Evolutionary conservation across 2,113 vertebrate species (phyloP).

Genomic region (Zosterops pallidus): DNA sequence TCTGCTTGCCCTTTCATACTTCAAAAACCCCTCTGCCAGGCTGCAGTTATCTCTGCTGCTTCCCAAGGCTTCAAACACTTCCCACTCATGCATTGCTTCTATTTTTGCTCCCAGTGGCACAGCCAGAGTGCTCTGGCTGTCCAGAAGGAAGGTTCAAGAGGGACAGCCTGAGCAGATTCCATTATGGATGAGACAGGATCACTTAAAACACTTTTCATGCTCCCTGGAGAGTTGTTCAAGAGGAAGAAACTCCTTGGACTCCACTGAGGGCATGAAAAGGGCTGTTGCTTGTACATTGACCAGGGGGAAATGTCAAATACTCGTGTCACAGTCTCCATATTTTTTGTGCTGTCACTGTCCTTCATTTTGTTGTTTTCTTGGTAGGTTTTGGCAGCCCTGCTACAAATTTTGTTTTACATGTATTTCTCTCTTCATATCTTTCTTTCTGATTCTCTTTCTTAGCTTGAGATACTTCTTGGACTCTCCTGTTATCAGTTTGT

Average conservation of each 20-base stretch:
- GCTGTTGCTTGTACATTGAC: neutral
- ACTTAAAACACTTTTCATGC: neutral
- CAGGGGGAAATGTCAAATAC: neutral
- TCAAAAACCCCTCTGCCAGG: neutral
- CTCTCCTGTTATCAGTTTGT: neutral
- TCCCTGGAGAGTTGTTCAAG: neutral
- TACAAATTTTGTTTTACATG: neutral
- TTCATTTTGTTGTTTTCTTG: neutral
- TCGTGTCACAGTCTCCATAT: rapidly evolving
- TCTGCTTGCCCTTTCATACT: neutral
- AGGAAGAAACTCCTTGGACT: neutral
- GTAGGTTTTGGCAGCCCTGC: neutral
- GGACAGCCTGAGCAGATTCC: neutral
- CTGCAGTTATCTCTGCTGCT: neutral
- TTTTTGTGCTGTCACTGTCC: neutral
- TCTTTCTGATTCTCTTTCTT: neutral
- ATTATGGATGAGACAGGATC: neutral
- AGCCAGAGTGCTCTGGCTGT: neutral
- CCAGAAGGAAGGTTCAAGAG: neutral
- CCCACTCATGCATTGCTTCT: neutral
- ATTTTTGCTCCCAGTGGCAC: neutral
- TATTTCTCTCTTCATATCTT: neutral
- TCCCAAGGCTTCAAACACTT: neutral
- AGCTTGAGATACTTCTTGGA: neutral
- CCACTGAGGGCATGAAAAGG: neutral